Conservation (phyloP, 2,113 vertebrate genomes). For the Rhea americana region DNA sequence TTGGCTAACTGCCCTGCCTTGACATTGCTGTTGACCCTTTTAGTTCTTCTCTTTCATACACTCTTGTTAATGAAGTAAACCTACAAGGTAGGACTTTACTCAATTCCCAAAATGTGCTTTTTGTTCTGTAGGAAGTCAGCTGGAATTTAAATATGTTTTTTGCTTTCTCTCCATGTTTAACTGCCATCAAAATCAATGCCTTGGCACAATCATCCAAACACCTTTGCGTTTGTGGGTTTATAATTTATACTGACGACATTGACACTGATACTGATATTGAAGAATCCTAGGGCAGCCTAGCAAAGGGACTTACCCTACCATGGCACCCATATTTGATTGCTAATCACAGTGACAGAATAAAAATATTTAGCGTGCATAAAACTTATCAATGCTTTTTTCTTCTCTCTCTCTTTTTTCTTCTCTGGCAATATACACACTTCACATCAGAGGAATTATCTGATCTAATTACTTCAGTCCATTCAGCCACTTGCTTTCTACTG, state of each 20-base stretch:
- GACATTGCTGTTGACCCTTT: neutral
- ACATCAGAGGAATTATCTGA: neutral
- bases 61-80: neutral
- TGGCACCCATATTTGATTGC: neutral
- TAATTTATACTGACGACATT: neutral
- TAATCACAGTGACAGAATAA: neutral
- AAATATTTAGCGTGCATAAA: neutral
- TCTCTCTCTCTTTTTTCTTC: neutral
- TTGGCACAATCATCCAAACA: accelerated
- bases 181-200: neutral
- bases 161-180: neutral
- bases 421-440: neutral
- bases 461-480: neutral
- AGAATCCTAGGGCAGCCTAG: neutral
- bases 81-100: neutral
- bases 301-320: neutral
- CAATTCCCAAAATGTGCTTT: neutral
- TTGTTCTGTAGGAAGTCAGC: neutral
- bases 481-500: neutral
- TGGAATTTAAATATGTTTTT: neutral
- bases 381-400: neutral
- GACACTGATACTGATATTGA: neutral
- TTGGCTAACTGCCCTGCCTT: neutral
- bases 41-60: neutral
- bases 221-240: neutral